Base-by-base conservation (phyloP, 2,888 invertebrate species). In the Drosophila merina region DNA sequence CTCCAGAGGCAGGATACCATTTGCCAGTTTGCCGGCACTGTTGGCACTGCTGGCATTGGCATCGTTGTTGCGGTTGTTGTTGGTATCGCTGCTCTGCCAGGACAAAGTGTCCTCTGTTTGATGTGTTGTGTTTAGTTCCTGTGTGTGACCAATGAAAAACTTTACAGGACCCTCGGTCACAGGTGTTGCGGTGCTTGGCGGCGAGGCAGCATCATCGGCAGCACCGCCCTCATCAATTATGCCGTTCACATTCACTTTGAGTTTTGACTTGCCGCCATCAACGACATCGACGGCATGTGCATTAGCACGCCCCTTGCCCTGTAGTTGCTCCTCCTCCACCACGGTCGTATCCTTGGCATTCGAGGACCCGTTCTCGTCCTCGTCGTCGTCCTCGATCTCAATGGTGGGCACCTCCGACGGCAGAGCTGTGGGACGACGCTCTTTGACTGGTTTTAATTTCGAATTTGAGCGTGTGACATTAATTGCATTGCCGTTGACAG, bases 381-480 rank as follows among this genome's bases (percentile, higher is more conserved):
- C 14, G 14, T 14, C 14, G 14, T 33, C 44, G 3, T 51, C 58
- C 14, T 38, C 54, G 3, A 42, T n/a, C 8, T 76, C 75, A 5
- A 88, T 57, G 55, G 63, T 64, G 26, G 88, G 89, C 57, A 83
- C 85, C 56, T 89, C 88, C 9, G 57, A 79, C 14, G 90, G 89
- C 58, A 91, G 55, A 1, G 90, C 89, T 4, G 91, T 90, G 14
- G 90, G 89, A 3, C 90, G 79, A 7, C 90, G 78, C 59, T 87
- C 88, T 79, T 88, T 89, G 76, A 89, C 88, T 54, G 90, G 89
- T 60, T 89, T 90, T 72, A 89, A 76, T 74, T 87, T 89, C 60
- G 84, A 72, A 71, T 62, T 77, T 78, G 67, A 57, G 72, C 79
- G 76, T 77, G 72, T 74, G 75, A 74, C 75, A 76, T 74, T 79